Evolutionary conservation across 2,113 vertebrate species (phyloP).

Genomic region (Eurypyga helias): DNA sequence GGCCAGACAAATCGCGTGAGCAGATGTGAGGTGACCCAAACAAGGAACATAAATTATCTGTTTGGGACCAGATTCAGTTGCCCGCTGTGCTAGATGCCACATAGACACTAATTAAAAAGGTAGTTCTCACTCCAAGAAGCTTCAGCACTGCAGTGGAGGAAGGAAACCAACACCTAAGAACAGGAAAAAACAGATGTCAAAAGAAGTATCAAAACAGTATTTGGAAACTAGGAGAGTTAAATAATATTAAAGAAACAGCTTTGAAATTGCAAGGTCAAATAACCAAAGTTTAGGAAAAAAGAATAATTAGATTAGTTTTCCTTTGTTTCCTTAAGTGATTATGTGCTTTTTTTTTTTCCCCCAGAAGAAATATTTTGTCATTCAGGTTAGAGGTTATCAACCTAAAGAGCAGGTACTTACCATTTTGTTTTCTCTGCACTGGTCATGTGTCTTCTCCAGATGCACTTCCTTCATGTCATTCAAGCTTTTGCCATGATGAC

Average conservation of each 20-base stretch:
- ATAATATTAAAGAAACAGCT: not conserved
- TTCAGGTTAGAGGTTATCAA: not conserved
- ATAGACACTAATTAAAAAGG: not conserved
- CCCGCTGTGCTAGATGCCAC: not conserved
- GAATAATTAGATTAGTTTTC: not conserved
- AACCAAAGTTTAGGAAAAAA: not conserved
- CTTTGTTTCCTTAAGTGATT: not conserved
- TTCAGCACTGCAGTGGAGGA: not conserved
- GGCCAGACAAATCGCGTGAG: not conserved
- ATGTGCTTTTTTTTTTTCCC: not conserved
- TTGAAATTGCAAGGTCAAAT: not conserved
- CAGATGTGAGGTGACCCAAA: constrained; percentile 38
- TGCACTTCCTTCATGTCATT: not conserved
- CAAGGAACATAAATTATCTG: not conserved
- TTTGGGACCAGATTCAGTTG: constrained; percentile 25
- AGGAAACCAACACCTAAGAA: not conserved
- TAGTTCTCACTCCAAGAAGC: not conserved
- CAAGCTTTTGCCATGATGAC: not conserved
- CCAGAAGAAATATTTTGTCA: not conserved
- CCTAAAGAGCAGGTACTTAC: not conserved
- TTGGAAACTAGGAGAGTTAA: not conserved
- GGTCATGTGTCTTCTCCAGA: not conserved
- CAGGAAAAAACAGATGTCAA: not conserved
- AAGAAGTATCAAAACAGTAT: not conserved
- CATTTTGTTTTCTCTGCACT: not conserved